These are phyloP conservation scores for Oreochromis tanganicae DNA, from an alignment of 2,113 vertebrate genomes.

Conservation along the genomic window DNA sequence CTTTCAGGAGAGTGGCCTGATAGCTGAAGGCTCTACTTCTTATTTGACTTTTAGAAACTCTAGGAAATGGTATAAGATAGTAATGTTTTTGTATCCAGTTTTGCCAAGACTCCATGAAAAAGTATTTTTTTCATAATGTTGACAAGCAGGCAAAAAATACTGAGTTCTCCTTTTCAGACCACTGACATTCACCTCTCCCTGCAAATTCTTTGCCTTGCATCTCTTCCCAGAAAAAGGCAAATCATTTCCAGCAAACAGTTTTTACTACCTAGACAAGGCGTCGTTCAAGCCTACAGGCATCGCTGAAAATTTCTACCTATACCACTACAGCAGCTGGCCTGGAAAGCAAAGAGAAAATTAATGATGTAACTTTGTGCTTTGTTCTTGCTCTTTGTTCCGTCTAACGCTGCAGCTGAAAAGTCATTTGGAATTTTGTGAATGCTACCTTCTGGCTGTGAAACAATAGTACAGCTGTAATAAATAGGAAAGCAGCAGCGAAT, in stretches of 20 bases:
- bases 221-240: neutral
- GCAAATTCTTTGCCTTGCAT: neutral
- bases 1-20: neutral
- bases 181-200: neutral
- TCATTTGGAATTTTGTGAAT: conserved; percentile 4
- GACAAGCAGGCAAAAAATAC: neutral
- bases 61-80: neutral
- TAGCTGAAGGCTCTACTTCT: neutral
- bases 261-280: neutral
- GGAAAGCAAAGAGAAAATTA: neutral
- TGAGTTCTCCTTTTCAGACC: neutral
- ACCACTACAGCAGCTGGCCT: neutral
- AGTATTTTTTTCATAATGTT: neutral
- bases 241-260: neutral
- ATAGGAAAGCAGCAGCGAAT: conserved; percentile 32
- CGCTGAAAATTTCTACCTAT: neutral
- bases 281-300: neutral
- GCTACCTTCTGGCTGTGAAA: neutral
- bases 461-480: conserved; percentile 23
- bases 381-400: conserved; percentile 11
- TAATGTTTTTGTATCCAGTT: neutral
- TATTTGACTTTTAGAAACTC: neutral
- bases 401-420: neutral
- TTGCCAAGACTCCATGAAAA: neutral
- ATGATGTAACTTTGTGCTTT: neutral